phyloP scores from a whole-genome alignment of 2,113 vertebrate species.

The Zapus hudsonius region DNA sequence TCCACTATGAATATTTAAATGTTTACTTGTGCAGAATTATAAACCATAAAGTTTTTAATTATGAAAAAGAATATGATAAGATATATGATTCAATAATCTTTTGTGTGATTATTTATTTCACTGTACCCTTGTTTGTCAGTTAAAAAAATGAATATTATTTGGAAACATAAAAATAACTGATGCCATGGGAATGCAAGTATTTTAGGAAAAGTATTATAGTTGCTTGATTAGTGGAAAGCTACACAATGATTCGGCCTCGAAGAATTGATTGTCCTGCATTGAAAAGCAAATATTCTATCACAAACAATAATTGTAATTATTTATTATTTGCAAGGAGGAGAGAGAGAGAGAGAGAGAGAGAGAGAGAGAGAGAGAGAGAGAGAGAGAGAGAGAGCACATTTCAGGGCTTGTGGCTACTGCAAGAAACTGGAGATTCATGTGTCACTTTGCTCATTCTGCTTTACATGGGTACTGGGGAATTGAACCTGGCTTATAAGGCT shows the following conservation, averaged over 20 bases:
- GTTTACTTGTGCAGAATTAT: neutral
- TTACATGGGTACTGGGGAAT: no score
- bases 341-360: no score
- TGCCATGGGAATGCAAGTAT: neutral
- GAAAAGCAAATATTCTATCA: constrained; percentile 57
- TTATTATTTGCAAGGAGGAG: no score
- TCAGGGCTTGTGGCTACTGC: no score
- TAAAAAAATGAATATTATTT: constrained; percentile 19
- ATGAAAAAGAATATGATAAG: neutral
- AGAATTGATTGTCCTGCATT: constrained; percentile 28
- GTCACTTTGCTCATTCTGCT: no score
- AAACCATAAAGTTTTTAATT: neutral
- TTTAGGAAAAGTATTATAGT: neutral
- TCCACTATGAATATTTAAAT: neutral
- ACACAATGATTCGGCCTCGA: neutral
- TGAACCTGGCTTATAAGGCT: no score
- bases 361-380: no score
- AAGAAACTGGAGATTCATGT: no score
- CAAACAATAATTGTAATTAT: constrained; percentile 56
- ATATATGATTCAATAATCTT: neutral
- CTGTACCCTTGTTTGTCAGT: neutral
- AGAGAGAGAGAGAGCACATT: no score
- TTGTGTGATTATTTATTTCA: neutral
- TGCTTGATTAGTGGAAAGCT: neutral
- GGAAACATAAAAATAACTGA: constrained; percentile 19